A percentile compares a stretch with the other conserved stretches of the same genome.
Conservation (phyloP, 1,140 invertebrate species). For the Polypedilum pembai region DNA sequence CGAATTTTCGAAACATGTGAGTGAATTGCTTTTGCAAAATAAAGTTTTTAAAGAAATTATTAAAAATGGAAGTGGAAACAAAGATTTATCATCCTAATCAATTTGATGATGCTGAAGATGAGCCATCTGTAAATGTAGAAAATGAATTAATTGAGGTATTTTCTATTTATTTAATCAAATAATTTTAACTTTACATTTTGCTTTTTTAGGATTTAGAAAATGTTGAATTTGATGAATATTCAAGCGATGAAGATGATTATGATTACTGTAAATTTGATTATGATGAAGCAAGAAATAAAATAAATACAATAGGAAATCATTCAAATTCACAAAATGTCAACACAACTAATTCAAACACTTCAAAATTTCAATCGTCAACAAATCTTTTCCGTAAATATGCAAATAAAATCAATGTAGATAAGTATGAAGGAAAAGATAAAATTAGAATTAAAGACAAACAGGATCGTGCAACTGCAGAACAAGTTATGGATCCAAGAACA, state of each 20-base stretch:
- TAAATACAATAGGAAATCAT: neutral
- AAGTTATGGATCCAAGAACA: conserved; percentile 92
- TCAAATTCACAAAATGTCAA: conserved; percentile 44
- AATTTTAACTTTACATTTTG: neutral
- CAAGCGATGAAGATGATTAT: neutral
- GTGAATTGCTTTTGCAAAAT: neutral
- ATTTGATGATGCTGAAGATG: neutral
- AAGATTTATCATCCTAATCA: neutral
- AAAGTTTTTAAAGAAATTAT: neutral
- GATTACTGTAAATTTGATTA: conserved; percentile 20
- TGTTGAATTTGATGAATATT: neutral
- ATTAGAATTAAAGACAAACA: conserved; percentile 83
- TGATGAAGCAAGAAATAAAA: neutral
- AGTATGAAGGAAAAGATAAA: conserved; percentile 66
- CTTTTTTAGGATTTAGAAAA: neutral
- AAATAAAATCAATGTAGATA: conserved; percentile 78
- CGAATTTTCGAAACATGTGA: neutral
- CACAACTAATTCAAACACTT: conserved; percentile 53
- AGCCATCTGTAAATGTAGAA: neutral
- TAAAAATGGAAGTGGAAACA: neutral
- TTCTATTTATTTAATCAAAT: neutral
- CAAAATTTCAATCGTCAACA: conserved; percentile 69
- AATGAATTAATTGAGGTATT: neutral
- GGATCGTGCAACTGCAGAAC: conserved; percentile 91
- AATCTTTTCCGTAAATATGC: conserved; percentile 71